Evolutionary conservation across 1,140 invertebrate species (phyloP), one percentile per base, ranked within the genome.

Genomic region (Colletes gigas): DNA sequence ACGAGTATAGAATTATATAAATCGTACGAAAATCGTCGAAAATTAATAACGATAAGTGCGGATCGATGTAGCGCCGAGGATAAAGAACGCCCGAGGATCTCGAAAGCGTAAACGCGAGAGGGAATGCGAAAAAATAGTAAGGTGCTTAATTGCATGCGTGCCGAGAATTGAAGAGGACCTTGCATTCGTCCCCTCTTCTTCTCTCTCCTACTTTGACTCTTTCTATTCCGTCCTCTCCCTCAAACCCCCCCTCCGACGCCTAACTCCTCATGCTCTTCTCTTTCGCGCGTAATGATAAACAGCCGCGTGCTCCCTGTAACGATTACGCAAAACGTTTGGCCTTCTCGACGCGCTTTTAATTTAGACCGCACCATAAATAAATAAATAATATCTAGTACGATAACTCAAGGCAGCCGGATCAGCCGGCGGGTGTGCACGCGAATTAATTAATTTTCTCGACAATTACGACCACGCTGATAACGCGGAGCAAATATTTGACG

Each of bases 321-420:
- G 87, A 87, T 90, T 90, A 86, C 86, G 88, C 85, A 90, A 88
- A 66, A 39, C 66, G 67, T 67, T 78, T 80, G 90, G 88, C 89
- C 90, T 91, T 91, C 91, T 88, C 84, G 55, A 67, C 74, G 76
- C 78, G 85, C 86, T 90, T 91, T 89, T 89, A 92, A 91, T 89
- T 91, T 91, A 88, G 90, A 89, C 78, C 89, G 85, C 86, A 85
- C 83, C 84, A 84, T 88, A 90, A 91, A 91, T 91, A 91, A 91
- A 92, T 91, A 91, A 92, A 91, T 89, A 90, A 83, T 83, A 85
- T 81, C 83, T 86, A 83, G 88, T 74, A 62, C 84, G 85, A 87
- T 88, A 88, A 88, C 41, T 66, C 39, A 14, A 14, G 59, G 19
- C n/a, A 10, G 59, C 17, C 2, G 15, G 39, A 50, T 5, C n/a